Base-by-base conservation (phyloP, 2,888 invertebrate genomes). In the Carabus problematicus region DNA sequence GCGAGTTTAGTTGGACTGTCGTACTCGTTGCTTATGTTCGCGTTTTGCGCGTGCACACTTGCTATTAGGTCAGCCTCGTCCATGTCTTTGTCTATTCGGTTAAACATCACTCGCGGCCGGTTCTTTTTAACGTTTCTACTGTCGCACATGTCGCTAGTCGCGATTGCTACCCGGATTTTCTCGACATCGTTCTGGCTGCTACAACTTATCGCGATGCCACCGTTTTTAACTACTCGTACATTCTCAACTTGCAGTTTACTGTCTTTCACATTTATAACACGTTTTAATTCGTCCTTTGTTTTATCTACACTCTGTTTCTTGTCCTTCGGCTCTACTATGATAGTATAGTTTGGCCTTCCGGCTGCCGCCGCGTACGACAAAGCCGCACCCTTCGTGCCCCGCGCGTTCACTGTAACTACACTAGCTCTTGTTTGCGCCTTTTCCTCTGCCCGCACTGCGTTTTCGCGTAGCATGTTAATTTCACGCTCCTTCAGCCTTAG, bases 321-420 rank as follows among this genome's bases (percentile, higher is more conserved):
- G 19, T 47, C 14, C 42, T 41, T 45, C 2, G 61, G 61, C 19
- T 61, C 47, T 2, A 61, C 29, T 4, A 61, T 8, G 16, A 61
- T 14, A 12, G 61, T 47, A 29, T 16, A 61, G 7, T n/a, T 61
- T 19, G 61, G 61, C 43, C 43, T 41, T 42, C n/a, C n/a, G 11
- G 45, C 29, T 1, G 61, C 45, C 16, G 61, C 61, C 18, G 47
- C 61, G 47, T 47, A 61, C 9, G 29, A n/a, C n/a, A n/a, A n/a
- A n/a, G n/a, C n/a, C n/a, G n/a, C n/a, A n/a, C n/a, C n/a, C n/a
- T n/a, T n/a, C n/a, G n/a, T n/a, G n/a, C n/a, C n/a, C n/a, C n/a
- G n/a, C n/a, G n/a, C n/a, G n/a, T n/a, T n/a, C n/a, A n/a, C n/a
- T n/a, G n/a, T n/a, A n/a, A n/a, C n/a, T n/a, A n/a, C n/a, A n/a